These are phyloP conservation scores for Brachionus calyciflorus DNA, from an alignment of 1,140 invertebrate species.

Conservation along the genomic window DNA sequence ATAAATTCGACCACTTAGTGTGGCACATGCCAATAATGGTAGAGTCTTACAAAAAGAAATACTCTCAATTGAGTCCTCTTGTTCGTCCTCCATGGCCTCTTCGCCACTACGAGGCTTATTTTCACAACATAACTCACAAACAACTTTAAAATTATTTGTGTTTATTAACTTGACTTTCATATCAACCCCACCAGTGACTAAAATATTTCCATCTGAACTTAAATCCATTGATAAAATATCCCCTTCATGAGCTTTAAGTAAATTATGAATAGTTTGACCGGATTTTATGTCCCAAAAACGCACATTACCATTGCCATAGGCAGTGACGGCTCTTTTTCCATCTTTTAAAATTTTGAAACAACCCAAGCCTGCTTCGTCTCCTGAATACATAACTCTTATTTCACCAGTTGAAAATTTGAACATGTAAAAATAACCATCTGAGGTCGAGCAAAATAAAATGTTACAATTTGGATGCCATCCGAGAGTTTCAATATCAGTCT, in stretches of 20 bases:
- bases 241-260: conserved; percentile 8
- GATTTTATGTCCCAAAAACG: conserved; percentile 38
- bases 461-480: conserved; percentile 33
- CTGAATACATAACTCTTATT: conserved; percentile 14
- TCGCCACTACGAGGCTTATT: background rate
- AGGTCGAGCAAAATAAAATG: conserved; percentile 16
- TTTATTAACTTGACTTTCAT: conserved; percentile 41
- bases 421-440: conserved; percentile 45
- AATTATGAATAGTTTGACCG: conserved; percentile 5
- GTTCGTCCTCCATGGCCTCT: conserved; percentile 13
- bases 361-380: background rate
- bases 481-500: conserved; percentile 17
- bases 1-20: conserved; percentile 36
- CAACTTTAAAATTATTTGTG: conserved; percentile 28
- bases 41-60: background rate
- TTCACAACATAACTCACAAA: conserved; percentile 2
- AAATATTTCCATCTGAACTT: conserved; percentile 30
- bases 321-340: conserved; percentile 27
- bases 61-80: conserved; percentile 20
- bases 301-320: conserved; percentile 18
- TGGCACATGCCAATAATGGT: conserved; percentile 38
- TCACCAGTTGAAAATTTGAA: conserved; percentile 38
- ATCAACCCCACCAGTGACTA: conserved; percentile 27
- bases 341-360: conserved; percentile 44
- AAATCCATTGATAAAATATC: conserved; percentile 6